phyloP scores from a whole-genome alignment of 2,888 invertebrate species.

The Drosophila peninsularis region DNA sequence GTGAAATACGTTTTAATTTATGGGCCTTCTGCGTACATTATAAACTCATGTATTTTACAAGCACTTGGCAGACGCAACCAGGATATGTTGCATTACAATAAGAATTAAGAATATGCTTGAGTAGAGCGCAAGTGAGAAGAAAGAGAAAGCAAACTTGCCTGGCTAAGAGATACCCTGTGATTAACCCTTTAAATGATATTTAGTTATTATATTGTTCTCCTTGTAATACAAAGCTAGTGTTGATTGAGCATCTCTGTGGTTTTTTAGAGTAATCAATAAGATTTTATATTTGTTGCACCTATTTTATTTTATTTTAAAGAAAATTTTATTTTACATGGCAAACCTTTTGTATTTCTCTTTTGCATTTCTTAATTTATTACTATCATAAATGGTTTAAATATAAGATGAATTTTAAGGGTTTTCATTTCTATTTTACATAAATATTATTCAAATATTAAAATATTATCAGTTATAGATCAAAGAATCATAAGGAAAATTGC shows the following conservation, averaged over 20 bases:
- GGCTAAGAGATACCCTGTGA: neutral
- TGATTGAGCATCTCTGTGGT: too few species aligned
- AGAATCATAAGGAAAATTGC: too few species aligned
- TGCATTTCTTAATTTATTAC: too few species aligned
- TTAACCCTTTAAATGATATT: too few species aligned
- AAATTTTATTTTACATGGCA: too few species aligned
- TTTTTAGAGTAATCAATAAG: too few species aligned
- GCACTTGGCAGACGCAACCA: constrained; percentile 68
- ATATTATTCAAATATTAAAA: neutral
- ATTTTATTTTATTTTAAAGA: too few species aligned
- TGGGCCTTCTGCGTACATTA: constrained; percentile 68
- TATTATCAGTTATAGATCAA: neutral
- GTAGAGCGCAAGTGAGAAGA: neutral
- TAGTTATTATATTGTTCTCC: too few species aligned
- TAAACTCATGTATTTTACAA: constrained; percentile 69
- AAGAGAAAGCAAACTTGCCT: neutral
- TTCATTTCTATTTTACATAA: neutral
- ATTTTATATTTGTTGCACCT: too few species aligned
- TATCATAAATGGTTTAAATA: neutral
- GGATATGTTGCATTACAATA: constrained; percentile 64
- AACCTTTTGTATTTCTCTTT: too few species aligned
- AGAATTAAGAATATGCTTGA: constrained; percentile 33
- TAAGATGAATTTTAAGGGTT: too few species aligned
- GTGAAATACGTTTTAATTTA: constrained; percentile 82
- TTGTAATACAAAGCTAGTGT: too few species aligned